phyloP scores from a whole-genome alignment of 2,888 invertebrate species.

The Julus scandinavius region DNA sequence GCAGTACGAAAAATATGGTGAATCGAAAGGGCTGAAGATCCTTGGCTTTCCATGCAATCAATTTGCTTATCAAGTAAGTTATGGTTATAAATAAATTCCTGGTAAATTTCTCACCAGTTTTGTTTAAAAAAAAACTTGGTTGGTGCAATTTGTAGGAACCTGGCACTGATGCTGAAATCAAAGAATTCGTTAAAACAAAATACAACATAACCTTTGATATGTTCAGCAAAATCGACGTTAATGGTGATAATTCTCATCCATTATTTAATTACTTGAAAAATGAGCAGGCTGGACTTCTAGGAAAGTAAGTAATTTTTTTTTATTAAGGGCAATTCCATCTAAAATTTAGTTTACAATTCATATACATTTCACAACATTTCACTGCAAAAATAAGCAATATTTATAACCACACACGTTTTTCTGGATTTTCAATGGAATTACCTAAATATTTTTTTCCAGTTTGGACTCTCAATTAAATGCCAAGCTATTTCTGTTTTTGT shows the following conservation, averaged over 20 bases:
- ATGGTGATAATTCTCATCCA: constrained; percentile 76
- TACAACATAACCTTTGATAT: constrained; percentile 71
- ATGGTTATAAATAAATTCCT: not conserved
- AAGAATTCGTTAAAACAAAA: constrained; percentile 69
- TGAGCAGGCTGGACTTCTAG: constrained; percentile 71
- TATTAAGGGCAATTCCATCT: not conserved
- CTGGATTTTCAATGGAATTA: too few species aligned
- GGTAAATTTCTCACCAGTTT: not conserved
- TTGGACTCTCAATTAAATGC: not conserved
- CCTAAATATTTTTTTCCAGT: constrained; percentile 63
- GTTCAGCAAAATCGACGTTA: constrained; percentile 76
- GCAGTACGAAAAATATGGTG: constrained; percentile 77
- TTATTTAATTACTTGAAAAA: constrained; percentile 75
- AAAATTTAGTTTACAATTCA: too few species aligned
- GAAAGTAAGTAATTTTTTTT: constrained; percentile 59
- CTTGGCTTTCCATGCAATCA: constrained; percentile 91
- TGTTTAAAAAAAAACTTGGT: not conserved
- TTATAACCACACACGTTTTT: too few species aligned
- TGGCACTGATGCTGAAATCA: constrained; percentile 75
- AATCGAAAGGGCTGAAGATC: constrained; percentile 78
- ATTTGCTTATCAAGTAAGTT: constrained; percentile 69
- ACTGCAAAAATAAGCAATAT: too few species aligned
- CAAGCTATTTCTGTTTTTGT: not conserved
- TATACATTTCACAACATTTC: too few species aligned
- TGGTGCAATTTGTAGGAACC: constrained; percentile 71